Conservation (phyloP, 1,140 invertebrate species). For the Lucilia sericata region DNA sequence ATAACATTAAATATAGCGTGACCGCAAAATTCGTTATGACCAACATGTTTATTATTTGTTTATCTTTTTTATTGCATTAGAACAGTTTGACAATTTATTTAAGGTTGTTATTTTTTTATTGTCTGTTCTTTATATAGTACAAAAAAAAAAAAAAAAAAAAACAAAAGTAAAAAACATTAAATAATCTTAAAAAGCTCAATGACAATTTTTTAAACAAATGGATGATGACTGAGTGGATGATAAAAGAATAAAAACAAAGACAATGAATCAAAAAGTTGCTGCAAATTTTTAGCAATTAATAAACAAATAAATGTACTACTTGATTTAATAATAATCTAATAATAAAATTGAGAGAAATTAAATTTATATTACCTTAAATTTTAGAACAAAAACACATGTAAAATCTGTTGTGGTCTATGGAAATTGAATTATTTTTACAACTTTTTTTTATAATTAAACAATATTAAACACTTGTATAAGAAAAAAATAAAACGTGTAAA, state of each 20-base stretch:
- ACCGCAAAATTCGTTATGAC: neutral
- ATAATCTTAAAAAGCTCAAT: constrained; percentile 21
- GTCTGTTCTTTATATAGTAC: neutral
- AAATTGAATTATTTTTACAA: too few relatives aligned
- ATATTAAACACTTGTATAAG: neutral
- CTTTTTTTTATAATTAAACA: neutral
- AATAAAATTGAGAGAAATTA: neutral
- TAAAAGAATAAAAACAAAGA: neutral
- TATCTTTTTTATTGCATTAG: neutral
- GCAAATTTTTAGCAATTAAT: too few relatives aligned
- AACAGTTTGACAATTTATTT: neutral
- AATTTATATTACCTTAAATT: neutral
- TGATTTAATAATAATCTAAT: neutral
- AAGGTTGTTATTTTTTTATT: neutral
- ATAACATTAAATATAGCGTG: too few relatives aligned
- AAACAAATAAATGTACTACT: neutral
- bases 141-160: constrained; percentile 5
- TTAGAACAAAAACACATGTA: too few relatives aligned
- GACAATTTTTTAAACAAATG: neutral
- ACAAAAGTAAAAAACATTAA: neutral
- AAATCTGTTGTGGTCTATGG: too few relatives aligned
- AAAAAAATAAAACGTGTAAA: too few relatives aligned
- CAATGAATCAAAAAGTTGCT: neutral
- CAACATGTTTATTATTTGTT: neutral
- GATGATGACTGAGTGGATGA: neutral